Base-by-base conservation (phyloP, 1,140 invertebrate species). In the Lanistes nyassanus region DNA sequence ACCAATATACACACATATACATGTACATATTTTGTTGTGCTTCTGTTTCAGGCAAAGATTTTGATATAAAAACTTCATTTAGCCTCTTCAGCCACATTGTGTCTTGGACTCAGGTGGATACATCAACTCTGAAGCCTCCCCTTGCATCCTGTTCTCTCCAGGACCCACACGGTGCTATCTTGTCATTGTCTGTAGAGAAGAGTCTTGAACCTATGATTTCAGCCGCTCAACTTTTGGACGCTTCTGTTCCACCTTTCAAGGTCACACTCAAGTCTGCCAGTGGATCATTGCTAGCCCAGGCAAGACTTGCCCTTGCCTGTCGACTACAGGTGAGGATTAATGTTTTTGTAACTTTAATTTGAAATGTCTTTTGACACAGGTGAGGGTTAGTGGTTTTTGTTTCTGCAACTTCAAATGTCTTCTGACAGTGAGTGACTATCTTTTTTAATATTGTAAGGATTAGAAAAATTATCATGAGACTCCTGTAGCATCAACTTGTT, bases 41-140 rank as follows among this genome's bases (percentile, higher is more conserved):
- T n/a, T n/a, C n/a, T n/a, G n/a, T 64, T 21, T 64, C 62, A 64
- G 62, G 29, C 62, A 34, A 64, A 36, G 36, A 36, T 21, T 34
- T 34, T 21, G 6, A 31, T 2, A 34, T 34, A 9, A 19, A 31
- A 64, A 29, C 62, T 31, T 29, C 31, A 3, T 31, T 64, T 31
- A 36, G 36, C 62, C 29, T 64, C 36, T 1, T 64, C 19, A 31
- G 5, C 62, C 19, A 19, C 19, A 21, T 64, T 64, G 29, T 31
- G 29, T 21, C 19, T 64, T 31, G 36, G 29, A 64, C 29, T 19
- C 62, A 64, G 62, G 7, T 34, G 62, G 62, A 64, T 36, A 6
- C 19, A 36, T 34, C 19, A 31, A 6, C 23, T 31, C 19, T 64
- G 3, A 64, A 47, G 19, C 42, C 42, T 47, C 42, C 62, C 29